Base-by-base conservation (phyloP, 2,797 vertebrate genomes). In the Passerculus sandwichensis region DNA sequence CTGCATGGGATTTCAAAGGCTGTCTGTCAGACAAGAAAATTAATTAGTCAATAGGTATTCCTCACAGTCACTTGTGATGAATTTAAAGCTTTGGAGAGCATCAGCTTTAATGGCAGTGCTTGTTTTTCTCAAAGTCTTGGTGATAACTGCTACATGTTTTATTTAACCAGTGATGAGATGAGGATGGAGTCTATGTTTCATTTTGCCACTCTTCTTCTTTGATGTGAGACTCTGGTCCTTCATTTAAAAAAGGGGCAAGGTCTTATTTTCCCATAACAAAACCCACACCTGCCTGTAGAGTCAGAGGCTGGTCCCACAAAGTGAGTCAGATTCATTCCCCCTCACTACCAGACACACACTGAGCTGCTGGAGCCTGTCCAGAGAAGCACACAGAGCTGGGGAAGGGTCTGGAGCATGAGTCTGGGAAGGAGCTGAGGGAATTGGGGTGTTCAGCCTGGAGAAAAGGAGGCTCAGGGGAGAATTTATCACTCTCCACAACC, bases 11-110 rank as follows among this genome's bases (percentile, higher is more conserved):
- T 73, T 78, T 95, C 90, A 89, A 82, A 93, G 40, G 64, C 56
- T 88, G 62, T 87, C 62, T 36, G 15, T 83, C 90, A 85, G 85
- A 77, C 65, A 85, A 93, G 53, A 85, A 93, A 85, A 88, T 88
- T 64, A 94, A 87, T 87, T 94, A 79, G 34, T 50, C 71, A 50
- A 8, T 57, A 61, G 34, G 9, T 66, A 85, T 71, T 88, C 50
- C 53, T 80, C 79, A 80, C 44, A 80, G 57, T 71, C 53, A 83
- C 48, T 88, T 48, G 29, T 9, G 15, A 84, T 80, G n/a, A 90
- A 84, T 65, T 57, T 92, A 87, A 81, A 92, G 38, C 48, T 57
- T 84, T 84, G 29, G 42, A 89, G 47, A 78, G 26, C 30, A 56
- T 17, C 66, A 45, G 20, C 36, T 83, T 85, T 88, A 89, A 69